Conservation (phyloP, 2,888 invertebrate genomes). For the Mylabris sibirica region DNA sequence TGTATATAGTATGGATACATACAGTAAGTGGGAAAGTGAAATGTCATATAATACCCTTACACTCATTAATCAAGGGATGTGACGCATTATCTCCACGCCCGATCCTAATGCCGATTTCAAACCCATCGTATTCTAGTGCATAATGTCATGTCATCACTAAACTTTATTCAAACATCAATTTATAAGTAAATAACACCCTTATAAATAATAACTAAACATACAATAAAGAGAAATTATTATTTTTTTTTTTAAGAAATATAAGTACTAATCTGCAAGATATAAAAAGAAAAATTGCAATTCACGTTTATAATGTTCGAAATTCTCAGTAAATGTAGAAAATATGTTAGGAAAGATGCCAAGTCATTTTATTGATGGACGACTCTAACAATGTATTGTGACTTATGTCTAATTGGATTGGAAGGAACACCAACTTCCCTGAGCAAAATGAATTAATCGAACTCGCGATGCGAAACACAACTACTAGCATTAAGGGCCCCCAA, state of each 20-base stretch:
- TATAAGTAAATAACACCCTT: conserved; percentile 28
- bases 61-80: conserved; percentile 56
- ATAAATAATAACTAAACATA: conserved; percentile 28
- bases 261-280: neutral
- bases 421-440: conserved; percentile 49
- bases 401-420: conserved; percentile 58
- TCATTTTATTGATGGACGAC: conserved; percentile 56
- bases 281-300: conserved; percentile 47
- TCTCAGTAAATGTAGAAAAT: conserved; percentile 54
- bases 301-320: conserved; percentile 49
- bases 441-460: conserved; percentile 57
- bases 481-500: conserved; percentile 49
- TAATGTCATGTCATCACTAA: conserved; percentile 53
- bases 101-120: conserved; percentile 38
- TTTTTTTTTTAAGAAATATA: neutral
- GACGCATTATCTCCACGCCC: conserved; percentile 52
- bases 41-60: conserved; percentile 50
- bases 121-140: conserved; percentile 42
- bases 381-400: conserved; percentile 57
- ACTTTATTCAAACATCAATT: conserved; percentile 34
- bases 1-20: conserved; percentile 39
- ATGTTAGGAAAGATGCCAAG: conserved; percentile 53
- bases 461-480: conserved; percentile 51
- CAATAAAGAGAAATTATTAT: no score
- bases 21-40: conserved; percentile 48